Conservation (phyloP, 2,797 vertebrate genomes). For the Galagoides demidoff region DNA sequence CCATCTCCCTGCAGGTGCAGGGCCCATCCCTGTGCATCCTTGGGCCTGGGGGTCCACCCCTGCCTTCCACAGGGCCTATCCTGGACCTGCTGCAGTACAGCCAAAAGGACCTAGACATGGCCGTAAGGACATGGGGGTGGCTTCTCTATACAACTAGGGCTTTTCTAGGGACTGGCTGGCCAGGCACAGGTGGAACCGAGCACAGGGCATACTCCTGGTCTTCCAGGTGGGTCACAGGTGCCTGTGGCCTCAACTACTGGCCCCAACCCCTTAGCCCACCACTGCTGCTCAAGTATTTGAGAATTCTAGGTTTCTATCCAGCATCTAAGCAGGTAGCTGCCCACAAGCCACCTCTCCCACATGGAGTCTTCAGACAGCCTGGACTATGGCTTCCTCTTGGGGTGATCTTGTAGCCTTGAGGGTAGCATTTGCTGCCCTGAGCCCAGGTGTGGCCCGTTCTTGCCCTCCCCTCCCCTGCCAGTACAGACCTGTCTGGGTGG, state of each 20-base stretch:
- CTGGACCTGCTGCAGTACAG: conserved; percentile 95
- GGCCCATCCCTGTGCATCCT: background rate
- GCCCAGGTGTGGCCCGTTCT: no score
- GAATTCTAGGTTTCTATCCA: background rate
- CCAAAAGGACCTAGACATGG: conserved; percentile 94
- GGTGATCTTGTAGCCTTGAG: background rate
- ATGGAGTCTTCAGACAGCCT: background rate
- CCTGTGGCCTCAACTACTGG: background rate
- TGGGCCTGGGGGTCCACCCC: background rate
- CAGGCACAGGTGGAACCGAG: conserved; percentile 81
- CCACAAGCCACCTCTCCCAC: background rate
- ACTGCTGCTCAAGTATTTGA: background rate
- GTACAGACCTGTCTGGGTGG: rapidly evolving
- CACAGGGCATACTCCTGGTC: background rate
- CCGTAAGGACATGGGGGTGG: conserved; percentile 77
- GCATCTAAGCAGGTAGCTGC: background rate
- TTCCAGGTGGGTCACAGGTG: no score
- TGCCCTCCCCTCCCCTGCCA: no score
- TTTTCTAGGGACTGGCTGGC: conserved; percentile 44
- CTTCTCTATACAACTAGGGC: background rate
- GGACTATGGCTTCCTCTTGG: background rate
- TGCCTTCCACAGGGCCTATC: conserved; percentile 86
- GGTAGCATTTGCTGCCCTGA: rapidly evolving
- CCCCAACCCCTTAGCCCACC: no score
- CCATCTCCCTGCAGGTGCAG: conserved; percentile 55